Percentiles rank a stretch among this genome's conserved stretches.
These are phyloP conservation scores for Beris morrisii DNA, from an alignment of 2,888 invertebrate species.

Conservation along the genomic window DNA sequence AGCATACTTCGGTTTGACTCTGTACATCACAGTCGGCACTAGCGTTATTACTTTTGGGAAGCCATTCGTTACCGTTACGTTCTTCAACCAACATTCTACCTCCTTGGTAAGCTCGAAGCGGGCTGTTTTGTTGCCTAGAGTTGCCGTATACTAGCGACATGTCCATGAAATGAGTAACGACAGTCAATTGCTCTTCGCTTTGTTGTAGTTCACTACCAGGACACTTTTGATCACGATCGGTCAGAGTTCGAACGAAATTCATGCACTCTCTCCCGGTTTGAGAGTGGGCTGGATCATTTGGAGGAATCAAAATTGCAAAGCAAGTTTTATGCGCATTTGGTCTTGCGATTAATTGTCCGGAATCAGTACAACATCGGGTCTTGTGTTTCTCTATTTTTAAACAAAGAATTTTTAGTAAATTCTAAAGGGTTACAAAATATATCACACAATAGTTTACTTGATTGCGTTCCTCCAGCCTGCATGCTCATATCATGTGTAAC, in stretches of 20 bases:
- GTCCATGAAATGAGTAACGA: slow-evolving; percentile 60
- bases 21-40: slow-evolving; percentile 70
- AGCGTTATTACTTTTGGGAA: slow-evolving; percentile 69
- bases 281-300: slow-evolving; percentile 60
- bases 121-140: slow-evolving; percentile 64
- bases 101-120: slow-evolving; percentile 67
- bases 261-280: slow-evolving; percentile 61
- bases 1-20: slow-evolving; percentile 71
- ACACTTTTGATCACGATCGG: slow-evolving; percentile 65
- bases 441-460: slow-evolving; percentile 63
- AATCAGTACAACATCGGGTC: slow-evolving; percentile 65
- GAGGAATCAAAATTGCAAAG: slow-evolving; percentile 60
- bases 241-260: slow-evolving; percentile 66
- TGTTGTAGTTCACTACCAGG: slow-evolving; percentile 56
- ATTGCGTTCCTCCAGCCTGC: slow-evolving; percentile 62
- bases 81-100: slow-evolving; percentile 68
- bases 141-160: slow-evolving; percentile 81
- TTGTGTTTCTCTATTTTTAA: slow-evolving; percentile 58
- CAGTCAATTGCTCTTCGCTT: slow-evolving; percentile 67
- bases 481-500: slow-evolving; percentile 63
- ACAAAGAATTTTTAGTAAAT: slow-evolving; percentile 8
- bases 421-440: not conserved
- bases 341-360: slow-evolving; percentile 60
- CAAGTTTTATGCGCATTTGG: slow-evolving; percentile 56
- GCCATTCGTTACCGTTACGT: slow-evolving; percentile 69